Conservation (phyloP, 2,888 invertebrate species). For the Synanthedon formicaeformis region DNA sequence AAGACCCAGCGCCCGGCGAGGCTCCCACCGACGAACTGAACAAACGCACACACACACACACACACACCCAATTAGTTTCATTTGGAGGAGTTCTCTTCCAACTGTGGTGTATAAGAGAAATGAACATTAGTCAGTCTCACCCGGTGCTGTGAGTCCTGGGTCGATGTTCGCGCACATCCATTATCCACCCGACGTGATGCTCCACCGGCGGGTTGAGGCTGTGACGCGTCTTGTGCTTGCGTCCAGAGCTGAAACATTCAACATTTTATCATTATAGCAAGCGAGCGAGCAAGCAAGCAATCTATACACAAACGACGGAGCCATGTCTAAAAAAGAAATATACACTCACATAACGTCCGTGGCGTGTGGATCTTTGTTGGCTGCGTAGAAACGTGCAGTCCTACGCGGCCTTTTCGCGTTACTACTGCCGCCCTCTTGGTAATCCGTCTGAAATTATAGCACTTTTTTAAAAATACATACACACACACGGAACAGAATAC, state of each 20-base stretch:
- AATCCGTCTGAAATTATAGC: slow-evolving; percentile 18
- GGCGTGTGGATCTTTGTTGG: slow-evolving; percentile 81
- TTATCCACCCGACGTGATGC: slow-evolving; percentile 97
- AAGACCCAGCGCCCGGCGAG: slow-evolving; percentile 73
- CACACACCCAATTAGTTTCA: not conserved
- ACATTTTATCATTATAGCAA: not conserved
- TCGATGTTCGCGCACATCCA: slow-evolving; percentile 89
- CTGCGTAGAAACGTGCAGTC: slow-evolving; percentile 93
- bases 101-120: too few species aligned
- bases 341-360: slow-evolving; percentile 57
- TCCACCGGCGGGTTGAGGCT: slow-evolving; percentile 94
- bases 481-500: too few species aligned
- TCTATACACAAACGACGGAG: not conserved
- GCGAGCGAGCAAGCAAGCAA: too few species aligned
- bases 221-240: slow-evolving; percentile 92
- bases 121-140: slow-evolving; percentile 28
- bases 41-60: not conserved
- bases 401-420: slow-evolving; percentile 58
- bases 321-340: not conserved
- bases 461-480: not conserved
- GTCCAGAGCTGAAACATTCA: slow-evolving; percentile 38
- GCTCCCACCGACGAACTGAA: slow-evolving; percentile 82
- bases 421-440: slow-evolving; percentile 15
- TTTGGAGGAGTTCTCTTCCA: not conserved
- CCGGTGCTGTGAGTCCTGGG: slow-evolving; percentile 83